phyloP scores from a whole-genome alignment of 2,113 vertebrate species.

The Raja brachyura region DNA sequence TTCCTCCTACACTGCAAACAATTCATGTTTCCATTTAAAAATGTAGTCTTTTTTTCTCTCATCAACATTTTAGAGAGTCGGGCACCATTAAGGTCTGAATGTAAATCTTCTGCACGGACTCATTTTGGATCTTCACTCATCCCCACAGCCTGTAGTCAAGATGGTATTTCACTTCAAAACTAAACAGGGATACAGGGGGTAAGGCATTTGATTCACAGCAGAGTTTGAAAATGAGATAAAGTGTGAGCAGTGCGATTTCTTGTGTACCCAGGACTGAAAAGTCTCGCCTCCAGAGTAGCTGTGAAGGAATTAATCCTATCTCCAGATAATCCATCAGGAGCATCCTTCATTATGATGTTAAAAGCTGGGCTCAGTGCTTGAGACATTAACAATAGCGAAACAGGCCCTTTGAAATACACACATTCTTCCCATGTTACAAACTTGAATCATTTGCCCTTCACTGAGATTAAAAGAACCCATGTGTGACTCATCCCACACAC shows the following conservation, averaged over 20 bases:
- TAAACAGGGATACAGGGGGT: conserved; percentile 64
- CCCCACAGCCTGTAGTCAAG: neutral
- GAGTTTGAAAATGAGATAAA: conserved; percentile 80
- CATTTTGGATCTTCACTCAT: conserved; percentile 16
- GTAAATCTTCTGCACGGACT: conserved; percentile 23
- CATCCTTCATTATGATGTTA: conserved; percentile 85
- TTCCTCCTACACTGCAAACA: neutral
- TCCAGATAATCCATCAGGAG: conserved; percentile 82
- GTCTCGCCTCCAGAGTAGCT: conserved; percentile 73
- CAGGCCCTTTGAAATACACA: conserved; percentile 61
- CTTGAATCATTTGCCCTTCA: conserved; percentile 65
- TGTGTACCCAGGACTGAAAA: conserved; percentile 81
- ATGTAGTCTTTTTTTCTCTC: neutral
- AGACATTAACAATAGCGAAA: conserved; percentile 66
- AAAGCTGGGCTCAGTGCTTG: conserved; percentile 70
- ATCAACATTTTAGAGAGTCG: neutral
- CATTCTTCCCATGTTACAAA: conserved; percentile 81
- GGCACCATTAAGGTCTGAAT: neutral
- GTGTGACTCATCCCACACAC: conserved; percentile 32
- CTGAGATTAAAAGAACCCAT: conserved; percentile 41
- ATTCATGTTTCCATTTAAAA: neutral
- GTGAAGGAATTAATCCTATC: conserved; percentile 83
- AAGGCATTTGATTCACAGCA: conserved; percentile 79
- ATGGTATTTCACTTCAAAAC: conserved; percentile 49
- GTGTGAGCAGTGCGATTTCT: conserved; percentile 76